Evolutionary conservation across 2,113 vertebrate species (phyloP), one percentile per base, ranked within the genome.

Genomic region (Mustelus asterias): DNA sequence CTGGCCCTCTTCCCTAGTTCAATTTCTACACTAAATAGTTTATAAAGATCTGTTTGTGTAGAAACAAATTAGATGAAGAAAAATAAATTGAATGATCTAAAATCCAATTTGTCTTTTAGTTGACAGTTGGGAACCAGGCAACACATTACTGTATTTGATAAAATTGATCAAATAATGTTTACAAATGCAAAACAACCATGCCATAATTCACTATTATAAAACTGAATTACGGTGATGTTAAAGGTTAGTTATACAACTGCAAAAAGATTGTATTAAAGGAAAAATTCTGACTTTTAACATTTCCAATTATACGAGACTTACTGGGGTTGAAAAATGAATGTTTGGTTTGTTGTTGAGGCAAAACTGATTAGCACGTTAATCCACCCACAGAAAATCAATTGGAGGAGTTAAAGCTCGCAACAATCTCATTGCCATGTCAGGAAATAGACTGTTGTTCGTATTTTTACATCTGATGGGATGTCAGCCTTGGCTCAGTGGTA

Each of bases 151-250:
- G 65, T 67, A 22, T 44, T 83, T 41, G 14, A 83, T 83, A 80
- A 89, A 58, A 54, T 18, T 16, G 4, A n/a, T 92, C 13, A 92
- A 92, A 92, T 89, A 60, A 58, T 93, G 48, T 96, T 88, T 96
- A 96, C 22, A 93, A 94, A 80, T 89, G 48, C 69, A 76, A 95
- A 90, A 54, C 2, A 58, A 72, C 76, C 95, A 95, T 93, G 94
- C 78, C 60, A 26, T 65, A 54, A 88, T 63, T 95, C 29, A 95
- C 58, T 92, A 70, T 96, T 95, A 96, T 96, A 80, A 96, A 96
- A 95, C 86, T 94, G 96, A 96, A 96, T 94, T 83, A 85, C 78
- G 58, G 60, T 86, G 95, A 72, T 60, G 41, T 41, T 80, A 80
- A 80, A 37, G 78, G 16, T 44, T n/a, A 83, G 37, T 83, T 41